Evolutionary conservation across 2,888 invertebrate genomes (phyloP).

Genomic region (Apodemia duryi): DNA sequence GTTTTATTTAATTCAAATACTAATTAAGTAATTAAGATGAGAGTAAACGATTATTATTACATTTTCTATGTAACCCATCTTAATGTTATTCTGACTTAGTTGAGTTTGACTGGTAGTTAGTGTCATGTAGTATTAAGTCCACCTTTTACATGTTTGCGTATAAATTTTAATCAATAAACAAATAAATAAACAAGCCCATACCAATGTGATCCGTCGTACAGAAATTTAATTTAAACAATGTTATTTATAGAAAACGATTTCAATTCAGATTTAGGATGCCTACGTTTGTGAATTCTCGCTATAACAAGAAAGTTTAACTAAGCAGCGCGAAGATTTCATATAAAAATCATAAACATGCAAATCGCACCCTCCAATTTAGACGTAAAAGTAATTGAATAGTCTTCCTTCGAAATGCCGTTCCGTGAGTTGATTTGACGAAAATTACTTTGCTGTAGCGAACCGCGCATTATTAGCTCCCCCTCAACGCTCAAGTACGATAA

Average conservation of each 20-base stretch:
- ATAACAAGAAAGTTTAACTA: conserved; percentile 51
- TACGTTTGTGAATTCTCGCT: neutral
- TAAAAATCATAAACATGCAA: conserved; percentile 63
- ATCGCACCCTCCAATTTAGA: conserved; percentile 57
- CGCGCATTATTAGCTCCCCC: conserved; percentile 8
- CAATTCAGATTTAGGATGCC: neutral
- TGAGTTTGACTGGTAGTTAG: too few relatives aligned
- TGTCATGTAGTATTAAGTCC: too few relatives aligned
- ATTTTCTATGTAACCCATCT: too few relatives aligned
- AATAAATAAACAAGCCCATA: too few relatives aligned
- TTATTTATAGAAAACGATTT: conserved; percentile 11
- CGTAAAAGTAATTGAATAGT: conserved; percentile 71
- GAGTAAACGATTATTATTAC: too few relatives aligned
- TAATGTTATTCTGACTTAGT: too few relatives aligned
- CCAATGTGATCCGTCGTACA: too few relatives aligned
- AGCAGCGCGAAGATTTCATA: conserved; percentile 35
- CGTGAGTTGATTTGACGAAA: conserved; percentile 58
- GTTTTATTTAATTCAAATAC: too few relatives aligned
- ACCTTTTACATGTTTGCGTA: too few relatives aligned
- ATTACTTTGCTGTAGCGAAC: conserved; percentile 5
- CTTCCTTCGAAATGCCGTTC: conserved; percentile 52
- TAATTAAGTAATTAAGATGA: too few relatives aligned
- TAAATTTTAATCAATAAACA: too few relatives aligned
- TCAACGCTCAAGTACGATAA: conserved; percentile 1
- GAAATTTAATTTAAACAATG: too few relatives aligned